Evolutionary conservation across 2,888 invertebrate genomes (phyloP).

Genomic region (Pseudococcus jackbeardsleyi): DNA sequence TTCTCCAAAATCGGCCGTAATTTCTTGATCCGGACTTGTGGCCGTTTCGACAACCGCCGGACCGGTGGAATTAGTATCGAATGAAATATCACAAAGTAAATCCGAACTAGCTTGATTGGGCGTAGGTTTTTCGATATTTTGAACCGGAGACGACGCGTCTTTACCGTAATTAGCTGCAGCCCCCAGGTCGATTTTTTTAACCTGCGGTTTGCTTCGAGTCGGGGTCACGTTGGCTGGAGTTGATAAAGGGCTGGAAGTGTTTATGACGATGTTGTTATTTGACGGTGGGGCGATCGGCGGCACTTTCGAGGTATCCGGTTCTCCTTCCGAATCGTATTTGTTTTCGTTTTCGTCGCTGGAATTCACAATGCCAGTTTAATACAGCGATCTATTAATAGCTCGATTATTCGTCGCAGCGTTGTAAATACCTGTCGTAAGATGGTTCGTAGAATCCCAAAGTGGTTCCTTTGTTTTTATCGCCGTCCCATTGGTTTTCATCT

Average conservation of each 20-base stretch:
- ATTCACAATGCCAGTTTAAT: neutral
- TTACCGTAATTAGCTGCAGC: conserved; percentile 78
- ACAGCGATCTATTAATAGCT: neutral
- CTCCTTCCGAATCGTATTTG: conserved; percentile 78
- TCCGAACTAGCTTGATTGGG: conserved; percentile 53
- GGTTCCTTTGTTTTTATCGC: conserved; percentile 70
- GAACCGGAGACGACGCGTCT: neutral
- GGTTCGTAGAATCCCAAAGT: conserved; percentile 70
- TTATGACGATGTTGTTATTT: conserved; percentile 59
- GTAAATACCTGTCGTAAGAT: conserved; percentile 70
- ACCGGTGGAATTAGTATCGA: conserved; percentile 39
- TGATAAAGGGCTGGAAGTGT: conserved; percentile 64
- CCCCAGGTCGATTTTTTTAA: conserved; percentile 76
- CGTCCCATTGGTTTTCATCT: conserved; percentile 63
- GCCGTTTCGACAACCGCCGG: neutral
- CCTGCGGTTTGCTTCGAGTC: conserved; percentile 69
- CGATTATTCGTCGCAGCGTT: neutral
- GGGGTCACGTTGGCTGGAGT: conserved; percentile 69
- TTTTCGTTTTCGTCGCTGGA: conserved; percentile 75
- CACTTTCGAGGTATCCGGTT: conserved; percentile 69
- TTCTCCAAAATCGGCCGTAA: conserved; percentile 79
- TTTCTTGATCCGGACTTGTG: neutral
- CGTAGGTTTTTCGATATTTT: conserved; percentile 41
- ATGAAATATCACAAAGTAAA: conserved; percentile 59
- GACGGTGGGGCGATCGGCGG: conserved; percentile 54